These are phyloP conservation scores for Temnothorax ravouxi DNA, from an alignment of 2,888 invertebrate species.

Conservation along the genomic window DNA sequence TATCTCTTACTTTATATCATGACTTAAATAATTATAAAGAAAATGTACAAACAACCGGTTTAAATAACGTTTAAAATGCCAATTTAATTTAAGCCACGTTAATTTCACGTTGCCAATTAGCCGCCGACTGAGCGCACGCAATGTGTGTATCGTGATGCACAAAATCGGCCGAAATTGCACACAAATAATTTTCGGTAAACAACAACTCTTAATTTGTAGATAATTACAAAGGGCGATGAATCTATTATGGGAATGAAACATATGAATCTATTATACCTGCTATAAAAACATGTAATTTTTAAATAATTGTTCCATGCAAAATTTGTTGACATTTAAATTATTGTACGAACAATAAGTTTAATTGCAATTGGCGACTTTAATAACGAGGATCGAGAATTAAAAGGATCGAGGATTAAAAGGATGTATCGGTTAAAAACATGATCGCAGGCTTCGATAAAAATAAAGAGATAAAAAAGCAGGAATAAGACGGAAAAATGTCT, in stretches of 20 bases:
- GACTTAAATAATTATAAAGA: conserved; percentile 26
- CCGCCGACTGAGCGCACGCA: neutral
- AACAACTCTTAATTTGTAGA: conserved; percentile 10
- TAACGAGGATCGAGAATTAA: neutral
- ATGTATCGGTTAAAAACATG: neutral
- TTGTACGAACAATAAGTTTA: neutral
- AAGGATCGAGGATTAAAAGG: neutral
- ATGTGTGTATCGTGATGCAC: neutral
- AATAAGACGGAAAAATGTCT: conserved; percentile 43
- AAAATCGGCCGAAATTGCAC: neutral
- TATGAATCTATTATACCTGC: no score
- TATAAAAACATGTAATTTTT: conserved; percentile 12
- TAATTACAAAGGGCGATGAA: conserved; percentile 12
- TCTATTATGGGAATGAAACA: neutral
- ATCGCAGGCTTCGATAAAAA: conserved; percentile 4
- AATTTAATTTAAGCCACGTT: conserved; percentile 38
- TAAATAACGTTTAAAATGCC: conserved; percentile 32
- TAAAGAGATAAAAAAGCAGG: neutral
- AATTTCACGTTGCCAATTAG: conserved; percentile 41
- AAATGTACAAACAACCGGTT: neutral
- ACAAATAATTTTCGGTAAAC: neutral
- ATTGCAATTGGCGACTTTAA: conserved; percentile 21
- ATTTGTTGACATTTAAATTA: conserved; percentile 3
- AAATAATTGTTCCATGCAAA: neutral
- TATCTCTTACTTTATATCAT: neutral